A percentile compares a stretch with the other conserved stretches of the same genome.
Evolutionary conservation across 2,113 vertebrate species (phyloP).

Genomic region (Heterotilapia buettikoferi): DNA sequence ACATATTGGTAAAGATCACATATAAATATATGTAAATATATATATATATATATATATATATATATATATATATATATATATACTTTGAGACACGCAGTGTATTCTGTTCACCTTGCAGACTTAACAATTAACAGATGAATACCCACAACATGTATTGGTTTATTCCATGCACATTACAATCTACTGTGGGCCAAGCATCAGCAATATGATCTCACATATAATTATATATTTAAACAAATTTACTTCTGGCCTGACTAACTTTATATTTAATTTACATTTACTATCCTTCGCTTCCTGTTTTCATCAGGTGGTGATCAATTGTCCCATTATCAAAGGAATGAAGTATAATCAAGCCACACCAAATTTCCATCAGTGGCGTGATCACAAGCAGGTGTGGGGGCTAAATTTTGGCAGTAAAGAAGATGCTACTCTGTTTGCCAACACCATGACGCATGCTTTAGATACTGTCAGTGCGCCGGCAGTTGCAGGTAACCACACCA

Average conservation of each 20-base stretch:
- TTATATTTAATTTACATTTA: background rate
- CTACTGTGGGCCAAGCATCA: background rate
- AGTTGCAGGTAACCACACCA: constrained; percentile 16
- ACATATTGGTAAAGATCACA: too few relatives aligned
- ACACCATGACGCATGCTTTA: constrained; percentile 48
- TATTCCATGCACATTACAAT: background rate
- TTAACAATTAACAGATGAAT: background rate
- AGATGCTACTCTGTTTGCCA: constrained; percentile 72
- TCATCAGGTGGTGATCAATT: constrained; percentile 82
- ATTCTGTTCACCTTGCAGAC: background rate
- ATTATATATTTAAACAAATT: background rate
- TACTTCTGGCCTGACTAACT: background rate
- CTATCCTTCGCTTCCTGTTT: background rate
- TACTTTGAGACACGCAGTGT: background rate
- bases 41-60: accelerated
- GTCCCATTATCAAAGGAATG: constrained; percentile 74
- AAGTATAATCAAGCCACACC: constrained; percentile 84
- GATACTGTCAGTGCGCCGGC: constrained; percentile 13
- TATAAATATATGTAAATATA: too few relatives aligned
- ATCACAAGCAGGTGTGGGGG: constrained; percentile 81
- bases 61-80: background rate
- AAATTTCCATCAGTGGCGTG: constrained; percentile 83
- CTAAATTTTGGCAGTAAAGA: constrained; percentile 81
- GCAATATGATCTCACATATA: background rate
- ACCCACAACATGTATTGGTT: background rate